These are phyloP conservation scores for Silurus lanzhouensis DNA, from an alignment of 2,797 vertebrate species.

Conservation along the genomic window DNA sequence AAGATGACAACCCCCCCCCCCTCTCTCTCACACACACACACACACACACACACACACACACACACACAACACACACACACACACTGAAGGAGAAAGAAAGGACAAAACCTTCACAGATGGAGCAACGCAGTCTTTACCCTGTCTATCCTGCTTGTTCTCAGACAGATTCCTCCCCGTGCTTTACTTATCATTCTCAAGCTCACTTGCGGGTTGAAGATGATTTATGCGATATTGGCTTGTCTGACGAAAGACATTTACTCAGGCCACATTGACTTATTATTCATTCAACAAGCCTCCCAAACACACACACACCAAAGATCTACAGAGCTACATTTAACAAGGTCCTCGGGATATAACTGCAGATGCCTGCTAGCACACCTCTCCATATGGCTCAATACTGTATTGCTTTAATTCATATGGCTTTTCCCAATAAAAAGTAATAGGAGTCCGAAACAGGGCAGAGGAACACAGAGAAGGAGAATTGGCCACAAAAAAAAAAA, in stretches of 20 bases:
- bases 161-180: background rate
- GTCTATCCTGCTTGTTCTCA: background rate
- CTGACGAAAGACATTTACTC: slow-evolving; percentile 60
- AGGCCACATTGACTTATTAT: slow-evolving; percentile 69
- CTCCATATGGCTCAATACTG: background rate
- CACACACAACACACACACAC: background rate
- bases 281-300: slow-evolving; percentile 71
- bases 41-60: background rate
- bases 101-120: slow-evolving; percentile 36
- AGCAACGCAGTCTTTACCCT: background rate
- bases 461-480: background rate
- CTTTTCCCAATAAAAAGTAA: background rate
- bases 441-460: background rate
- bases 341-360: slow-evolving; percentile 15
- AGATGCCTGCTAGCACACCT: background rate
- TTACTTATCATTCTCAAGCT: slow-evolving; percentile 43
- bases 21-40: background rate
- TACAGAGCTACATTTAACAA: background rate
- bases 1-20: background rate
- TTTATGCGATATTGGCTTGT: slow-evolving; percentile 66
- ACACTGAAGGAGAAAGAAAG: slow-evolving; percentile 40
- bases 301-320: slow-evolving; percentile 39
- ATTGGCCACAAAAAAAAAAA: background rate
- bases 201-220: slow-evolving; percentile 59
- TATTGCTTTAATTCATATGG: background rate